Base-by-base conservation (phyloP, 1,140 invertebrate genomes). In the Drosophila ercepeae region DNA sequence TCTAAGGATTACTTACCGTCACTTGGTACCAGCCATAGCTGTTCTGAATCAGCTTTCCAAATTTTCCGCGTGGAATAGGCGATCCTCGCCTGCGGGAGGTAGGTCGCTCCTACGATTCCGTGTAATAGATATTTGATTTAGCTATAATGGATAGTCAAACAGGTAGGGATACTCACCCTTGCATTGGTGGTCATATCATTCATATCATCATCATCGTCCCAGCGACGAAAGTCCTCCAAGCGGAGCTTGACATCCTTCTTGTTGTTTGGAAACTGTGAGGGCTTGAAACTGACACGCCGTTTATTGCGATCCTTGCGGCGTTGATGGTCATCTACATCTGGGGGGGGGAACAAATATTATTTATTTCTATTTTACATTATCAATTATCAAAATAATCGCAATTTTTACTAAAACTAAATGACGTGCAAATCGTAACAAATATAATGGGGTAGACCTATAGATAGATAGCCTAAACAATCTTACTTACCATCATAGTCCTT, bases 161-260 rank as follows among this genome's bases (percentile, higher is more conserved):
- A n/a, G 7, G 2, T 18, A 7, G 5, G 1, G 1, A 4, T 4
- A 9, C 27, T 11, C 9, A 88, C 82, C 69, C 67, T 81, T 2
- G 57, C 23, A 19, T 51, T 25, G 19, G 75, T 77, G 19, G 82
- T 86, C 48, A 76, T 73, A 11, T 89, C 79, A 4, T 50, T 73
- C 79, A 89, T 89, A 23, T 91, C 90, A 19, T 90, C 89, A 23
- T 91, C 90, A 49, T 91, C 90, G 45, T 91, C 90, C 72, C 84
- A 78, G 0, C 89, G 89, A n/a, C 88, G 76, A 1, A 86, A 44
- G 34, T 91, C 90, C n/a, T 84, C 69, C 0, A 83, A 23, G 0
- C 84, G 75, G 32, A 75, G 18, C 34, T 88, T 90, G 1, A 81
- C 52, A 29, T 75, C 84, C 13, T 69, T 71, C 6, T 88, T 89